Evolutionary conservation across 2,113 vertebrate genomes (phyloP).

Genomic region (Grantiella picta): DNA sequence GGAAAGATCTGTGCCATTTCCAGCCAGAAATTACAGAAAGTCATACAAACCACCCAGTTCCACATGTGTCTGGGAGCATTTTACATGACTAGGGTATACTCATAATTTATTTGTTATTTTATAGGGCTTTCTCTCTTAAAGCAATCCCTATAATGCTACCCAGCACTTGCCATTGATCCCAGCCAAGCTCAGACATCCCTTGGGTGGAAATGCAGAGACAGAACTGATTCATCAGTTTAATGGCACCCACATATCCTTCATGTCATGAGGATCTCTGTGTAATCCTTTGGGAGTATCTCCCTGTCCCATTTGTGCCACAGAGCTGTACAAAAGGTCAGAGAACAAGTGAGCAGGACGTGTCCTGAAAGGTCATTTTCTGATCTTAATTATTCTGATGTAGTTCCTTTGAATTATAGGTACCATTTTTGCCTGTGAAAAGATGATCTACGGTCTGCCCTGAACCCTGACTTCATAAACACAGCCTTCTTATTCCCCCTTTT

Average conservation of each 20-base stretch:
- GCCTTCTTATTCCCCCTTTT: neutral
- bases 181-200: neutral
- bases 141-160: neutral
- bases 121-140: neutral
- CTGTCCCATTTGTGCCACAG: neutral
- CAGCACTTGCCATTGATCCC: neutral
- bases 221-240: neutral
- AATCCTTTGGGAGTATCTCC: neutral
- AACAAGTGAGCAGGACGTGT: neutral
- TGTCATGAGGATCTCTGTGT: neutral
- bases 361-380: neutral
- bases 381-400: slow-evolving; percentile 28
- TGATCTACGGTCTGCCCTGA: neutral
- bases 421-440: neutral
- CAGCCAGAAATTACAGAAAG: neutral
- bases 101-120: neutral
- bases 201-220: neutral
- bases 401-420: neutral
- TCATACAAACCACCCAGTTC: neutral
- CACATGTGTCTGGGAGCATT: neutral
- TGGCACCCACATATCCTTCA: neutral
- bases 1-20: neutral
- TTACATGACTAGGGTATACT: neutral
- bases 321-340: neutral
- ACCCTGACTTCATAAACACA: neutral